phyloP scores from a whole-genome alignment of 1,140 invertebrate species.

The Drosophila orena region DNA sequence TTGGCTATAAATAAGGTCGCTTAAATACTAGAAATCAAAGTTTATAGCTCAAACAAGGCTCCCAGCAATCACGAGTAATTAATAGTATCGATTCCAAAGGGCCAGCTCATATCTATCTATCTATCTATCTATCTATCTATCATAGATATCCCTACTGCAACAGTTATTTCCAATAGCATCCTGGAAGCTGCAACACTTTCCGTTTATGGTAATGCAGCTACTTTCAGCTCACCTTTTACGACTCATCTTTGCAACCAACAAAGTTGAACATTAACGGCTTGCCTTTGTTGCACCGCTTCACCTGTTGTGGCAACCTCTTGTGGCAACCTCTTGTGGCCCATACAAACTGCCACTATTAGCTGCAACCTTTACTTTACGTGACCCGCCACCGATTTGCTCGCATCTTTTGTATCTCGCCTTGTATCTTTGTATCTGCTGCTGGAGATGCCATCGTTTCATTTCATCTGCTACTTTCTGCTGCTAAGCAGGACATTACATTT shows the following conservation, averaged over 20 bases:
- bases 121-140: no score
- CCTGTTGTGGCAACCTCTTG: background rate
- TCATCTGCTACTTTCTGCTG: conserved; percentile 9
- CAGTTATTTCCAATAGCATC: background rate
- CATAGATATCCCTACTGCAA: background rate
- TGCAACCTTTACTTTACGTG: conserved; percentile 23
- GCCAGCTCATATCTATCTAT: no score
- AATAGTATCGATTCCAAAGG: no score
- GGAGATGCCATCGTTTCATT: background rate
- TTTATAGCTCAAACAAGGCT: no score
- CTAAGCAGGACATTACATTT: conserved; percentile 36
- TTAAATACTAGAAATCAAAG: no score
- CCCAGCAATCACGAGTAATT: no score
- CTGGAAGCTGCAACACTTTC: background rate
- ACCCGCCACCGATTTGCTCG: background rate
- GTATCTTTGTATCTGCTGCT: background rate
- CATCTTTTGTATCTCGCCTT: background rate
- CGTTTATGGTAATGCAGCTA: conserved; percentile 13
- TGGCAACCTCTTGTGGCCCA: background rate
- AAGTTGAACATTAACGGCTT: conserved; percentile 7
- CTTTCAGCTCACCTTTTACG: background rate
- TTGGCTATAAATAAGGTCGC: no score
- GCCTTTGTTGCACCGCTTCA: conserved; percentile 8
- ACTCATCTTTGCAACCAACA: background rate
- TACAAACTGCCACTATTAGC: conserved; percentile 36